Evolutionary conservation across 1,140 invertebrate genomes (phyloP), one percentile per base, ranked within the genome.

Genomic region (Sycophaga agraensis): DNA sequence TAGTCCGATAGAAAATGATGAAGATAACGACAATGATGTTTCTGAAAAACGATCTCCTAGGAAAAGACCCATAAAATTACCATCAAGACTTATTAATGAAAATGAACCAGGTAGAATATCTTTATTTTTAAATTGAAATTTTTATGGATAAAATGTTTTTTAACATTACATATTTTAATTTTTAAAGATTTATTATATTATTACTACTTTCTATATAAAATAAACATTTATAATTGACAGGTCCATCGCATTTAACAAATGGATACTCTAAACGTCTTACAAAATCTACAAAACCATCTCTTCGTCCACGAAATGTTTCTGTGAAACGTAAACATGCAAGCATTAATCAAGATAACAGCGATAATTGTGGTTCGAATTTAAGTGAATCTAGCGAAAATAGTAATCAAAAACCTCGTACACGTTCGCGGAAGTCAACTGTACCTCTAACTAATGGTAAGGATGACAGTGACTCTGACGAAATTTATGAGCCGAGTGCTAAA

Each of bases 221-320:
- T 35, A 2, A 4, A 22, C 22, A n/a, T 50, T 50, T 37, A 0
- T 21, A 40, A 34, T 48, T 48, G 24, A 2, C 19, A 82, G 79
- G 78, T 49, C 77, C 79, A 21, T 78, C 78, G 0, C 69, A 73
- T 17, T 62, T 81, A 49, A 73, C 73, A 4, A 82, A 81, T 31
- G 78, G 79, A 59, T 66, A 78, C 14, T 61, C 64, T 0, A 78
- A 76, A 16, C 64, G 68, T 2, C 42, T 69, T 5, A 42, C 58
- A n/a, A 70, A 42, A 14, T 63, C 70, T 12, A 64, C 73, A 0
- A 69, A 75, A 5, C 69, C 71, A 1, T 65, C 66, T 11, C 53
- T 78, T n/a, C 70, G 73, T 16, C 65, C 67, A 3, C 69, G 76
- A 0, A 69, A 67, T 24, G 35, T 56, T 5, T 45, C 68, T 3